Conservation (phyloP, 2,888 invertebrate species). For the Axea sp. region DNA sequence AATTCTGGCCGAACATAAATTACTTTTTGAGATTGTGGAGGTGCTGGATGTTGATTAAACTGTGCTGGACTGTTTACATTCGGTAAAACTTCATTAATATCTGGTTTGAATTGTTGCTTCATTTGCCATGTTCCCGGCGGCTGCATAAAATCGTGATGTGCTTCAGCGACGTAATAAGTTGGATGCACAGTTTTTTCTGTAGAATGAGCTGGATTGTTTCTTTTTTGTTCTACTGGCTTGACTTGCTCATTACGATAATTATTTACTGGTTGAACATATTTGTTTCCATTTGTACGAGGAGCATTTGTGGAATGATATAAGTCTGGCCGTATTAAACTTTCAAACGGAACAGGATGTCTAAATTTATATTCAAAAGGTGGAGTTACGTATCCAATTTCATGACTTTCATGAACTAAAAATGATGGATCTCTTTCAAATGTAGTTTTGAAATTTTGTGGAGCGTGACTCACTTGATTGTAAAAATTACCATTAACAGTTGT, state of each 20-base stretch:
- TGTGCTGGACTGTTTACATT: constrained; percentile 71
- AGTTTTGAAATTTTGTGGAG: constrained; percentile 68
- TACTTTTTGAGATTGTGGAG: constrained; percentile 67
- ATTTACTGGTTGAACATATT: constrained; percentile 60
- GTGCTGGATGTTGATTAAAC: constrained; percentile 66
- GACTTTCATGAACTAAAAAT: constrained; percentile 75
- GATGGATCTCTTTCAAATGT: constrained; percentile 73
- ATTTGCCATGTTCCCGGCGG: constrained; percentile 52
- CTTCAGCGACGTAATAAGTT: constrained; percentile 59
- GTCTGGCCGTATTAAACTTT: constrained; percentile 67
- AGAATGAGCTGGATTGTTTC: constrained; percentile 32
- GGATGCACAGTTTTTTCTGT: constrained; percentile 57
- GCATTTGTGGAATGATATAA: constrained; percentile 63
- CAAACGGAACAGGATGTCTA: constrained; percentile 72
- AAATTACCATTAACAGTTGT: constrained; percentile 64
- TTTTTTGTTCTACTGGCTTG: constrained; percentile 50
- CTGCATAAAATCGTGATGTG: constrained; percentile 53
- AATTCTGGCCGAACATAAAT: constrained; percentile 68
- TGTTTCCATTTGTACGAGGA: constrained; percentile 62
- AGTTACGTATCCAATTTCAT: constrained; percentile 74
- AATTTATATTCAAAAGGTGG: constrained; percentile 71
- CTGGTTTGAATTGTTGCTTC: constrained; percentile 51
- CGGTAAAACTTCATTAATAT: constrained; percentile 73
- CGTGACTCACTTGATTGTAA: constrained; percentile 72
- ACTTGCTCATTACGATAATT: constrained; percentile 44